A percentile compares a stretch with the other conserved stretches of the same genome.
phyloP scores from a whole-genome alignment of 2,797 vertebrate species.

The Sitta carolinensis region DNA sequence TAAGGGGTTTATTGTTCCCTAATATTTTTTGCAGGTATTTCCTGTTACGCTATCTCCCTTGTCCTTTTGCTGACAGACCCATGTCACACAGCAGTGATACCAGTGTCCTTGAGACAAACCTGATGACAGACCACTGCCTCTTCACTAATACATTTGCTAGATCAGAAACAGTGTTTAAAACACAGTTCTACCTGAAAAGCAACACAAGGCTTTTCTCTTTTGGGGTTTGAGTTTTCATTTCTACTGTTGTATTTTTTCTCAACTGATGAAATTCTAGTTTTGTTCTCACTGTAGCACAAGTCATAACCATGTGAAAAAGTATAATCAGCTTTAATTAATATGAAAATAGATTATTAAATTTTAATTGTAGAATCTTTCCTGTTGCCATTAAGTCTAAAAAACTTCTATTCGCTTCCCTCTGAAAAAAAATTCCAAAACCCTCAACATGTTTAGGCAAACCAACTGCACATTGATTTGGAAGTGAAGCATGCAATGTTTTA shows the following conservation, averaged over 20 bases:
- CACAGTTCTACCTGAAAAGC: background rate
- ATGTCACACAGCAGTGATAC: background rate
- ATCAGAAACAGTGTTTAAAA: background rate
- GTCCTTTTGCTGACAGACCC: background rate
- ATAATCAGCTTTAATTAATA: background rate
- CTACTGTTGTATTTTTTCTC: background rate
- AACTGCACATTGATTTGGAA: background rate
- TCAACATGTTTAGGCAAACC: background rate
- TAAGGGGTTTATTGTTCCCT: background rate
- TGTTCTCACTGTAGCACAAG: background rate
- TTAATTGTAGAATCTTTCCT: background rate
- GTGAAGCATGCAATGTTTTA: background rate
- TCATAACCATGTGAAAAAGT: background rate
- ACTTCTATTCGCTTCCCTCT: background rate
- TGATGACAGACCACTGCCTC: background rate
- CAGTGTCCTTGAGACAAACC: rapidly evolving
- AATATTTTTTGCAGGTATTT: background rate
- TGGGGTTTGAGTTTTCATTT: background rate
- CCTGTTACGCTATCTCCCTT: background rate
- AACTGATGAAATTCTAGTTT: background rate
- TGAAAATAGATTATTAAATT: background rate
- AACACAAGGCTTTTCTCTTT: background rate
- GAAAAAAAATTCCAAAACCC: rapidly evolving
- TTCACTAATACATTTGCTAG: background rate
- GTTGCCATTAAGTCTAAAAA: background rate